phyloP scores from a whole-genome alignment of 2,113 vertebrate species.

The Tonatia bakeri region DNA sequence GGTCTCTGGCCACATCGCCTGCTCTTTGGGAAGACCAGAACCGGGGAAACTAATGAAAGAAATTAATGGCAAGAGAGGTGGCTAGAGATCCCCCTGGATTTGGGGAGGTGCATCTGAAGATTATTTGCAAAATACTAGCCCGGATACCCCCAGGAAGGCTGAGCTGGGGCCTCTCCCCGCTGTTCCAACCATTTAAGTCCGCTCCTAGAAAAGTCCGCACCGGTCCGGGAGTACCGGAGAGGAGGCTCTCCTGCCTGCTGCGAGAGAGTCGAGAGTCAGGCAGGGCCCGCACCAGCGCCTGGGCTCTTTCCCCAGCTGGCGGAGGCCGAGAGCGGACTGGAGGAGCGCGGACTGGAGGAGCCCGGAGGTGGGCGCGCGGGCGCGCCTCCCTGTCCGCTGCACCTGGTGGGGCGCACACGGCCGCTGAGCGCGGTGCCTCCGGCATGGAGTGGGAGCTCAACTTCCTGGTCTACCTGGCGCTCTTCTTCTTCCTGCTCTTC shows the following conservation, averaged over 20 bases:
- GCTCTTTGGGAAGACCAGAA: background rate
- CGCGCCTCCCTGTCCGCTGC: background rate
- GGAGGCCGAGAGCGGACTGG: background rate
- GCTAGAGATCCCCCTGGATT: background rate
- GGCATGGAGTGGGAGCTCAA: slow-evolving; percentile 89
- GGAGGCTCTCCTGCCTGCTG: background rate
- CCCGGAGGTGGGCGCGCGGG: background rate
- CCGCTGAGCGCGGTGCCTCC: background rate
- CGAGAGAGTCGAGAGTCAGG: background rate
- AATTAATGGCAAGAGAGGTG: background rate
- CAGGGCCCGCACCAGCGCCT: background rate
- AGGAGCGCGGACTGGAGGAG: background rate
- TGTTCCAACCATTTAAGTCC: background rate
- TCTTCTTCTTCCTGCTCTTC: slow-evolving; percentile 86
- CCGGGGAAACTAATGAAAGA: background rate
- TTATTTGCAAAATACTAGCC: background rate
- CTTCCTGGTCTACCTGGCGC: slow-evolving; percentile 88
- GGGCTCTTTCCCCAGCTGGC: background rate
- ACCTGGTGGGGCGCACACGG: background rate
- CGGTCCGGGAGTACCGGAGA: background rate
- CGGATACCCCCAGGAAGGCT: background rate
- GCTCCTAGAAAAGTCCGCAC: background rate
- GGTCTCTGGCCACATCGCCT: background rate
- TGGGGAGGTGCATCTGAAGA: background rate
- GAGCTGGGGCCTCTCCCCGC: background rate